Evolutionary conservation across 2,797 vertebrate species (phyloP), one percentile per base, ranked within the genome.

Genomic region (Melanotaenia nigrans): DNA sequence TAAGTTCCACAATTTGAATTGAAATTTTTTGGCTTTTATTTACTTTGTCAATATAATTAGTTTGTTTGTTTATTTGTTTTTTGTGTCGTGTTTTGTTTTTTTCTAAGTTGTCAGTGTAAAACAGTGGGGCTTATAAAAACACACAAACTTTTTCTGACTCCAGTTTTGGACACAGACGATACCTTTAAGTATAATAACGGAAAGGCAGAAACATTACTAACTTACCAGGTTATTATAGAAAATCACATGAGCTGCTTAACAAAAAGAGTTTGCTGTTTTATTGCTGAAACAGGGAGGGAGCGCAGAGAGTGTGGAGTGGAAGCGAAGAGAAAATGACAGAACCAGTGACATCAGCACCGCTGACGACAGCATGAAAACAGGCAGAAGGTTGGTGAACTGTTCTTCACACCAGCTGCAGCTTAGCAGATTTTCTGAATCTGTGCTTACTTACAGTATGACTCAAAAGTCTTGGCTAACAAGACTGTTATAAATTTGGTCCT

Each of bases 281-380:
- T 76, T 69, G 65, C 2, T 22, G 36, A 14, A 36, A 32, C 85
- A 93, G 90, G 90, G 68, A 68, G 89, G 60, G 28, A 90, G 82
- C 62, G 71, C 87, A 2, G 91, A 92, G 57, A 87, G 65, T 0
- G 72, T 68, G 1, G 92, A 91, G 58, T 81, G 76, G 68, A 92
- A 71, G 56, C 83, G 78, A 61, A 83, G 78, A 69, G 92, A 93
- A 59, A 90, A 87, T 2, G 87, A 88, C 88, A 76, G 86, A 61
- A 93, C 84, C 25, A 91, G 92, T 81, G 84, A 93, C 92, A 84
- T 92, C 87, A 88, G 89, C 82, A 90, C 87, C 0, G 87, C 87
- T 12, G 90, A 90, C n/a, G 90, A 92, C 67, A 90, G 87, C 87
- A 81, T 91, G 91, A 92, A 87, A 87, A 91, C 89, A 54, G 90